These are phyloP conservation scores for Mizuhopecten yessoensis DNA, from an alignment of 1,140 invertebrate species.

Conservation along the genomic window DNA sequence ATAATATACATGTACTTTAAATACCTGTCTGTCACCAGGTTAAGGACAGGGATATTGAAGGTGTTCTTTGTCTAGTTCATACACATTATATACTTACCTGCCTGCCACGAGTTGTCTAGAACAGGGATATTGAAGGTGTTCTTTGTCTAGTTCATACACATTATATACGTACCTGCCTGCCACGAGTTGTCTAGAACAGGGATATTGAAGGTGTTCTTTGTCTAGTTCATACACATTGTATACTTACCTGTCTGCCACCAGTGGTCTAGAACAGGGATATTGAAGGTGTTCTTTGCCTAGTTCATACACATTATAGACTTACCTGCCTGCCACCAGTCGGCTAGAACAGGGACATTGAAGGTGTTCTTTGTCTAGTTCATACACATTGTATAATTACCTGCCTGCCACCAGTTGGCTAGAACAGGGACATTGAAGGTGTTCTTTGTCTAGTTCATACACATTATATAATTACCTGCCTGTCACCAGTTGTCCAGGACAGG, in stretches of 20 bases:
- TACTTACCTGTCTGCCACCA: not conserved
- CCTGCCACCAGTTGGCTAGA: not conserved
- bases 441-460: no score
- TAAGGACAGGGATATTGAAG: not conserved
- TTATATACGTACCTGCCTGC: not conserved
- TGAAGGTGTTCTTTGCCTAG: not conserved
- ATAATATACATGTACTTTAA: no score
- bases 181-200: not conserved
- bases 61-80: not conserved
- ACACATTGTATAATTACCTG: no score
- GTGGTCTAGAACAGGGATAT: not conserved
- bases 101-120: not conserved
- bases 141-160: not conserved
- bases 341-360: not conserved
- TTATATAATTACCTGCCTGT: constrained; percentile 91
- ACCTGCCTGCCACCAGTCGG: not conserved
- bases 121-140: not conserved
- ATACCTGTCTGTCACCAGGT: not conserved
- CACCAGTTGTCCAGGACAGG: constrained; percentile 97
- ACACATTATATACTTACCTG: not conserved
- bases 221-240: not conserved
- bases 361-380: not conserved
- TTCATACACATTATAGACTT: no score
- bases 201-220: not conserved
- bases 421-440: not conserved